Percentiles rank a stretch among this genome's conserved stretches.
These are phyloP conservation scores for Oplegnathus fasciatus DNA, from an alignment of 2,113 vertebrate species.

Conservation along the genomic window DNA sequence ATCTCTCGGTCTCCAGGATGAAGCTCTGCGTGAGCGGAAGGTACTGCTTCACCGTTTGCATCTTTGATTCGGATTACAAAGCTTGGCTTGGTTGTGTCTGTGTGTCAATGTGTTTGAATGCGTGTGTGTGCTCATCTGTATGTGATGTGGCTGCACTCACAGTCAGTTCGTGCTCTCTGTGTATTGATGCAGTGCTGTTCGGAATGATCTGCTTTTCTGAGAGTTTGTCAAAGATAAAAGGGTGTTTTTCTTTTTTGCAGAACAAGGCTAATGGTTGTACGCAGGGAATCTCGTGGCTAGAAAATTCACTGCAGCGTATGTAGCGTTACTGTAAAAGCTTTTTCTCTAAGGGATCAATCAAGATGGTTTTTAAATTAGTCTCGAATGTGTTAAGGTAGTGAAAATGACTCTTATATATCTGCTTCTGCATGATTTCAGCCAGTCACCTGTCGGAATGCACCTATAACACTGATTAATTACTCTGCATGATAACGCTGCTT, in stretches of 20 bases:
- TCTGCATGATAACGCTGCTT: conserved; percentile 41
- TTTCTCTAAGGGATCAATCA: conserved; percentile 13
- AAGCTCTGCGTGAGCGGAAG: conserved; percentile 80
- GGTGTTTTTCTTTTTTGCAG: conserved; percentile 21
- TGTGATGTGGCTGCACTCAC: conserved; percentile 52
- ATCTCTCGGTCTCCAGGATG: conserved; percentile 72
- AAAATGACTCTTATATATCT: conserved; percentile 5
- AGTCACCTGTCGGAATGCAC: conserved; percentile 75
- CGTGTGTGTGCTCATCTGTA: conserved; percentile 48
- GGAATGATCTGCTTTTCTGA: conserved; percentile 40
- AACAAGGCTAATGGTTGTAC: conserved; percentile 17
- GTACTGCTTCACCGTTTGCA: conserved; percentile 71
- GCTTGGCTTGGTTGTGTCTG: conserved; percentile 38
- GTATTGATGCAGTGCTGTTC: conserved; percentile 50
- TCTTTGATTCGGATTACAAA: conserved; percentile 64
- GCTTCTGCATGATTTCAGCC: conserved; percentile 37
- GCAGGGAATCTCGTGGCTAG: conserved; percentile 39
- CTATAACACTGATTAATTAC: conserved; percentile 43
- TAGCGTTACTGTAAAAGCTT: conserved; percentile 49
- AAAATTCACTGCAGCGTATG: conserved; percentile 52
- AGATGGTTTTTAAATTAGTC: not conserved
- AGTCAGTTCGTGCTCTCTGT: conserved; percentile 56
- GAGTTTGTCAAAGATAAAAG: conserved; percentile 61
- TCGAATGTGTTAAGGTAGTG: not conserved
- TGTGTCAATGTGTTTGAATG: conserved; percentile 29